phyloP scores from a whole-genome alignment of 2,888 invertebrate genomes.

The Nemurella pictetii region DNA sequence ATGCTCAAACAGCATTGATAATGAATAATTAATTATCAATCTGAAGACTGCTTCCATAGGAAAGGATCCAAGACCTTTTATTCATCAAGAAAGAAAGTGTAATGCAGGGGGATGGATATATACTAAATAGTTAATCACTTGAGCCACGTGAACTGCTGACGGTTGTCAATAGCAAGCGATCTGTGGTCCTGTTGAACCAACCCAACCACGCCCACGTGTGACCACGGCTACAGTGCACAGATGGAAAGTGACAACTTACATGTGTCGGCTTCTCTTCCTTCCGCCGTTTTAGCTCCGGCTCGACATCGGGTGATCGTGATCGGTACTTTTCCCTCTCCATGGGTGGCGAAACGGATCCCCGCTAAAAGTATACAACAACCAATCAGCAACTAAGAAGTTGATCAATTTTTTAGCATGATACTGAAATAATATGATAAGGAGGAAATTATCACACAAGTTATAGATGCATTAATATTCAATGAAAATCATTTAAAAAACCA shows the following conservation, averaged over 20 bases:
- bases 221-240: background rate
- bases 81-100: background rate
- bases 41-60: background rate
- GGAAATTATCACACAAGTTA: background rate
- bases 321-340: conserved; percentile 82
- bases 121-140: background rate
- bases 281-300: conserved; percentile 73
- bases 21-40: too few relatives aligned
- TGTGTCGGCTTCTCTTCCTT: conserved; percentile 85
- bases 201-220: background rate
- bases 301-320: conserved; percentile 66
- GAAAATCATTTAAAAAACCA: background rate
- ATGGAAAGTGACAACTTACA: conserved; percentile 62
- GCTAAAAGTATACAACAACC: conserved; percentile 58
- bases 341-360: conserved; percentile 83
- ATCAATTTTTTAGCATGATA: background rate
- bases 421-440: background rate
- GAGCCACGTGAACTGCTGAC: too few relatives aligned
- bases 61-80: background rate
- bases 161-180: background rate
- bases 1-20: too few relatives aligned
- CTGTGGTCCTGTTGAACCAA: background rate
- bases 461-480: background rate
- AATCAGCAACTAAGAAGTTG: background rate
- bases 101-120: background rate